Evolutionary conservation across 2,888 invertebrate species (phyloP).

Genomic region (Campoletis raptor): DNA sequence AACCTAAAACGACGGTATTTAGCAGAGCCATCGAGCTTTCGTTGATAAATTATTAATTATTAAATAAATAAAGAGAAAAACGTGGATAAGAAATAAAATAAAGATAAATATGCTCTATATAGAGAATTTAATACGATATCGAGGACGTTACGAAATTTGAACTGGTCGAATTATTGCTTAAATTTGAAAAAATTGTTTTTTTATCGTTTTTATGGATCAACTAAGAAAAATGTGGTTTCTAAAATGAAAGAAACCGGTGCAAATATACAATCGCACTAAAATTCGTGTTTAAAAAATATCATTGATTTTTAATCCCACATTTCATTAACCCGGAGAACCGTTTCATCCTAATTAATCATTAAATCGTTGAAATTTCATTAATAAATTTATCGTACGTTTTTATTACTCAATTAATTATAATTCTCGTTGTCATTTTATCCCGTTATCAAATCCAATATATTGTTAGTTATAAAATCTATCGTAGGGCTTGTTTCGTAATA

Average conservation of each 20-base stretch:
- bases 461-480: constrained; percentile 8
- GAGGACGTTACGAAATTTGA: constrained; percentile 14
- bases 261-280: background rate
- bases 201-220: constrained; percentile 19
- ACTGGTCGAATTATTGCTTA: constrained; percentile 39
- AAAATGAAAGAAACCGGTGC: background rate
- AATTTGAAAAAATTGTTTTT: constrained; percentile 22
- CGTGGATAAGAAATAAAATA: background rate
- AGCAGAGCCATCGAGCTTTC: constrained; percentile 64
- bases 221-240: background rate
- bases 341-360: background rate
- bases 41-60: constrained; percentile 58
- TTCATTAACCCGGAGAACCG: background rate
- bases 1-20: constrained; percentile 42
- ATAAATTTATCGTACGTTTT: constrained; percentile 18
- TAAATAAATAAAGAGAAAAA: constrained; percentile 28
- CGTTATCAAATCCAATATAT: constrained; percentile 16
- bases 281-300: background rate
- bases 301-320: background rate
- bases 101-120: constrained; percentile 48
- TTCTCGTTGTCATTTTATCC: constrained; percentile 14
- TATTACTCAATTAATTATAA: constrained; percentile 11
- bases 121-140: constrained; percentile 45
- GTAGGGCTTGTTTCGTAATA: constrained; percentile 9
- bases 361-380: constrained; percentile 8